Evolutionary conservation across 2,113 vertebrate species (phyloP).

Genomic region (Lycaon pictus): DNA sequence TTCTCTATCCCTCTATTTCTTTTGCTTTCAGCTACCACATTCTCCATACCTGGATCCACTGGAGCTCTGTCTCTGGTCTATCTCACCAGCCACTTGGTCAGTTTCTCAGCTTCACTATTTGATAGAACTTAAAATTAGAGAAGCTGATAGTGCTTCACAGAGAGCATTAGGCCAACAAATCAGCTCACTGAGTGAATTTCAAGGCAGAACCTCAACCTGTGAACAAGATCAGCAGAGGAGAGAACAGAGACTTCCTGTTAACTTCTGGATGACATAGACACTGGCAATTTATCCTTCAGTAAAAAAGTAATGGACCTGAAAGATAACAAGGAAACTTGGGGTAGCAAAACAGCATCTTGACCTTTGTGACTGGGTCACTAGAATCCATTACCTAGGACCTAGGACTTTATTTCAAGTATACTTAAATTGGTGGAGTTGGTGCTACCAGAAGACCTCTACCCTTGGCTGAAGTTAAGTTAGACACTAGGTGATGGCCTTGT

Average conservation of each 20-base stretch:
- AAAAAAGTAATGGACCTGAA: not conserved
- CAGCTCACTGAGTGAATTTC: not conserved
- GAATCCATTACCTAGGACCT: not conserved
- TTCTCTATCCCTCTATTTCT: not conserved
- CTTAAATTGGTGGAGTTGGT: not conserved
- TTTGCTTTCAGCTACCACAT: not conserved
- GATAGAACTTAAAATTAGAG: slow-evolving; percentile 28
- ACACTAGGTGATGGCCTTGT: not conserved
- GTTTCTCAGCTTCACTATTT: not conserved
- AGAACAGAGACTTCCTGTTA: not conserved
- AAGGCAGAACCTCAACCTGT: not conserved
- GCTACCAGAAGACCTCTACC: not conserved
- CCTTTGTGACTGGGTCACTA: not conserved
- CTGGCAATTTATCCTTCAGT: not conserved
- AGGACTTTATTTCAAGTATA: not conserved
- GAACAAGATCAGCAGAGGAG: not conserved
- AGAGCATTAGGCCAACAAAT: not conserved
- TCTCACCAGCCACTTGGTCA: not conserved
- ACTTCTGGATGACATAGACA: not conserved
- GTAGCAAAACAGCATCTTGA: not conserved
- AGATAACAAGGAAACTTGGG: not conserved
- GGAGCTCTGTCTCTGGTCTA: not conserved
- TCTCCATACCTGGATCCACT: not conserved
- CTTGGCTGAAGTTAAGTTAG: not conserved
- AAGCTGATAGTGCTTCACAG: not conserved